Evolutionary conservation across 2,113 vertebrate species (phyloP), one percentile per base, ranked within the genome.

Genomic region (Bucco capensis): DNA sequence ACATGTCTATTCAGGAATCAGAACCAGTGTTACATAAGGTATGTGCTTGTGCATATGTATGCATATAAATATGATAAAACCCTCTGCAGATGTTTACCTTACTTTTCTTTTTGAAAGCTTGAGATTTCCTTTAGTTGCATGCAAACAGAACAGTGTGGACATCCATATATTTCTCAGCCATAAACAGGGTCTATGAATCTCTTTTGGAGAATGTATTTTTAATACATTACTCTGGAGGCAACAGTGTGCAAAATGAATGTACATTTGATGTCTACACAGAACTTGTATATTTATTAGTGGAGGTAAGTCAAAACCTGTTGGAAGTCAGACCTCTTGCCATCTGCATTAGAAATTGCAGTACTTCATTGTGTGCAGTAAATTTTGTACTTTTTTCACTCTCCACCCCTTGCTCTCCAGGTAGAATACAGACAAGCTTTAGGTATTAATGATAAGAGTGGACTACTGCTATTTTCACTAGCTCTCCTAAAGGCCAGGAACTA

Each of bases 1-100:
- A 73, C 42, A 60, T 87, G 44, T 93, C 98, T 35, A 53, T 98
- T 91, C 96, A 97, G 74, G 97, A 98, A 90, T 97, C 95, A 0
- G 95, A 82, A 95, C 27, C 72, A 57, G 79, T 53, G 40, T 60
- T 86, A 33, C 28, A 66, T 64, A 92, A 89, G 97, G 97, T 98
- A 96, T 40, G 83, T 90, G 38, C n/a, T 70, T 83, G 23, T 66
- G 46, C 46, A 5, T n/a, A 49, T 19, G 9, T 76, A 30, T 71
- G 16, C 44, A 11, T 86, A 33, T 61, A 86, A 91, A 49, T 61
- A 7, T 4, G 70, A 50, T 31, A 21, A 61, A 83, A 73, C 47
- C 23, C 4, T 57, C 31, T 42, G 19, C n/a, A 33, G 38, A 7
- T 65, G 19, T 42, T 70, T 53, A 37, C 38, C 23, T 76, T 53